Evolutionary conservation across 2,888 invertebrate genomes (phyloP).

Genomic region (Nysson spinosus): DNA sequence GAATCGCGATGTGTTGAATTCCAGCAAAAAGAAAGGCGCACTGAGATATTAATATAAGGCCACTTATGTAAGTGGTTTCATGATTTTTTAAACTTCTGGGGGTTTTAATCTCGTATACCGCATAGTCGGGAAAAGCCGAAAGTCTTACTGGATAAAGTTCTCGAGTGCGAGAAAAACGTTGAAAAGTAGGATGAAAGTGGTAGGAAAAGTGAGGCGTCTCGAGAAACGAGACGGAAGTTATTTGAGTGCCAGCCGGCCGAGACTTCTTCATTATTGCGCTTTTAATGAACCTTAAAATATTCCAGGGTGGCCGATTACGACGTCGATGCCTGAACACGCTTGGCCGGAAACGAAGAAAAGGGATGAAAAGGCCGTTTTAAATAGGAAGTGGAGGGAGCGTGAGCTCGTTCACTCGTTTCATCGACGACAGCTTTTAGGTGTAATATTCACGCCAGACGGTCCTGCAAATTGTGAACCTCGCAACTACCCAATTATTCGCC

Average conservation of each 20-base stretch:
- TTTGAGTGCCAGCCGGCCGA: conserved; percentile 39
- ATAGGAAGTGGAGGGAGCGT: neutral
- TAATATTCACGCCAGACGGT: conserved; percentile 49
- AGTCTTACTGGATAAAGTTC: conserved; percentile 57
- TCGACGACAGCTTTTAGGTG: conserved; percentile 43
- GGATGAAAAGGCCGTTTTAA: neutral
- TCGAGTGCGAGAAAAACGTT: conserved; percentile 37
- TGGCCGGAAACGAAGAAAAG: neutral
- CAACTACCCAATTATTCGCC: conserved; percentile 64
- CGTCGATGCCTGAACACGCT: neutral
- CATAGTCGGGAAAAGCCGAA: conserved; percentile 21
- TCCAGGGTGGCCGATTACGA: conserved; percentile 39
- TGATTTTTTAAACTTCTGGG: conserved; percentile 34
- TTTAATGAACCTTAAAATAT: conserved; percentile 70
- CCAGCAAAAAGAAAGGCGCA: too few species aligned
- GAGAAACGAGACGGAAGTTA: conserved; percentile 44
- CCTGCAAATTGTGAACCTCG: conserved; percentile 43
- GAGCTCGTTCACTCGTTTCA: conserved; percentile 11
- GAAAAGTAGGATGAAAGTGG: conserved; percentile 13
- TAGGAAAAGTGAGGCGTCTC: conserved; percentile 14
- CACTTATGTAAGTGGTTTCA: conserved; percentile 23
- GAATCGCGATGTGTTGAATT: too few species aligned
- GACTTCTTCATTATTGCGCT: conserved; percentile 65
- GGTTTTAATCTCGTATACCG: conserved; percentile 37
- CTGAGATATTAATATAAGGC: too few species aligned